Conservation (phyloP, 1,140 invertebrate species). For the Heliothis virescens region DNA sequence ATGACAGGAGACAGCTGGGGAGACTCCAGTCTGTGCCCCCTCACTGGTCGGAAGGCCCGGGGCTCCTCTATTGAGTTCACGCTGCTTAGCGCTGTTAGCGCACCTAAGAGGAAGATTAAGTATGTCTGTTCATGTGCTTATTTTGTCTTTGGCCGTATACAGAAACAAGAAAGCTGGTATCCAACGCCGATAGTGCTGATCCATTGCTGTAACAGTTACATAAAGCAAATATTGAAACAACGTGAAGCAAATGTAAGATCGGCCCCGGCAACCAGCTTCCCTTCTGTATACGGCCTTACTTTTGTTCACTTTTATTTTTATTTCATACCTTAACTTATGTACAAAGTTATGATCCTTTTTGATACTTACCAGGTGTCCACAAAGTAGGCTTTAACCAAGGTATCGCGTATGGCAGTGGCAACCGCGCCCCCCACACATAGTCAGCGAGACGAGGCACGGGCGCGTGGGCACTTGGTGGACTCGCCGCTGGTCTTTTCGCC, state of each 20-base stretch:
- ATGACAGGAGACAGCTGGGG: conserved; percentile 73
- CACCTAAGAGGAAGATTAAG: conserved; percentile 59
- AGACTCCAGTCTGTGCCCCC: conserved; percentile 70
- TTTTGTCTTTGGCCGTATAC: too few relatives aligned
- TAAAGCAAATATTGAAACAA: too few relatives aligned
- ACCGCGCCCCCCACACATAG: conserved; percentile 79
- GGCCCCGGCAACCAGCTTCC: too few relatives aligned
- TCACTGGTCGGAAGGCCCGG: conserved; percentile 77
- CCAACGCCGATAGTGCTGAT: too few relatives aligned
- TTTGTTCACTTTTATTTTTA: too few relatives aligned
- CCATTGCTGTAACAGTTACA: too few relatives aligned
- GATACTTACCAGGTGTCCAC: conserved; percentile 75
- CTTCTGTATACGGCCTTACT: too few relatives aligned
- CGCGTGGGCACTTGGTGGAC: conserved; percentile 74
- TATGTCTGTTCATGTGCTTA: background rate
- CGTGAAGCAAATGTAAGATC: too few relatives aligned
- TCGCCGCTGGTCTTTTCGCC: conserved; percentile 68
- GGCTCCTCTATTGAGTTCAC: conserved; percentile 77
- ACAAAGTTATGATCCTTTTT: background rate
- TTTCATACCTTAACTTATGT: too few relatives aligned
- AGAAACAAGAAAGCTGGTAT: too few relatives aligned
- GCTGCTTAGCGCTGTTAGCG: conserved; percentile 75
- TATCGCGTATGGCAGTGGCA: conserved; percentile 78
- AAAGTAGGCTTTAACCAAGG: conserved; percentile 80
- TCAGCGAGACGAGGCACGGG: conserved; percentile 78